A percentile compares a stretch with the other conserved stretches of the same genome.
These are phyloP conservation scores for Bettongia penicillata DNA, from an alignment of 2,113 vertebrate genomes.

Conservation along the genomic window DNA sequence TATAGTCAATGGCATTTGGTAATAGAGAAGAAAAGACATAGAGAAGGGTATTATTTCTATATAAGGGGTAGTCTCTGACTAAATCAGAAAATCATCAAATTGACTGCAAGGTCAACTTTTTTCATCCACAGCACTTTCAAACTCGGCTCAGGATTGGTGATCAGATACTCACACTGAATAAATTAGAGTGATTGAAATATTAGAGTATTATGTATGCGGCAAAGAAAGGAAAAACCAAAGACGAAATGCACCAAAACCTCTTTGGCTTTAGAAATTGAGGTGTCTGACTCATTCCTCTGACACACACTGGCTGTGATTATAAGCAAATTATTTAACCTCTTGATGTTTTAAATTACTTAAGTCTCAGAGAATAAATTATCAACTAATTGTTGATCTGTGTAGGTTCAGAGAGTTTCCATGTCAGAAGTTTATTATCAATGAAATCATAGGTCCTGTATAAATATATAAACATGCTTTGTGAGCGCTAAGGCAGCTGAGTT, in stretches of 20 bases:
- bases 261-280: background rate
- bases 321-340: background rate
- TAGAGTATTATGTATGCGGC: background rate
- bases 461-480: background rate
- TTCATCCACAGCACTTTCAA: background rate
- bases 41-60: background rate
- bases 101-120: background rate
- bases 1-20: background rate
- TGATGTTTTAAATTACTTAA: background rate
- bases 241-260: background rate
- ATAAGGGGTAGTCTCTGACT: background rate
- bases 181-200: conserved; percentile 11
- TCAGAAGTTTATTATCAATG: background rate
- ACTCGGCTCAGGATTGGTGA: background rate
- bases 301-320: background rate
- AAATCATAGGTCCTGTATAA: background rate
- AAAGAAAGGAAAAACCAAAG: background rate
- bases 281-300: background rate
- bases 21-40: background rate
- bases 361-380: background rate
- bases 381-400: background rate
- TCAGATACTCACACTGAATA: background rate
- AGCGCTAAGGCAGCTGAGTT: background rate
- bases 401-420: background rate
- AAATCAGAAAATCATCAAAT: background rate